Evolutionary conservation across 2,797 vertebrate species (phyloP).

Genomic region (Cheracebus regulus): DNA sequence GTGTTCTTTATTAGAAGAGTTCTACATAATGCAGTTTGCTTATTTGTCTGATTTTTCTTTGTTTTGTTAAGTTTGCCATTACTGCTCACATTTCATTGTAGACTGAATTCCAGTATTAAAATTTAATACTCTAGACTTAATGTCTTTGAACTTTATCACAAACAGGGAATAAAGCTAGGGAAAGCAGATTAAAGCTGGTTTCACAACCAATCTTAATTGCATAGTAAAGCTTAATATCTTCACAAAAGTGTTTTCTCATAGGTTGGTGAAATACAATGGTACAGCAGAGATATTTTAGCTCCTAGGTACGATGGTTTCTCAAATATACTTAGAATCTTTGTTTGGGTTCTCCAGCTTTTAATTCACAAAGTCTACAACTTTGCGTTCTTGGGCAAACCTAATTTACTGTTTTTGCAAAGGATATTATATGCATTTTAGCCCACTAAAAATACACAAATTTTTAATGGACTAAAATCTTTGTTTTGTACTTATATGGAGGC

Average conservation of each 20-base stretch:
- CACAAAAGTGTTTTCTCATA: constrained; percentile 53
- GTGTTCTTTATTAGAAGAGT: background rate
- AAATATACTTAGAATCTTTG: constrained; percentile 36
- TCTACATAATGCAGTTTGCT: background rate
- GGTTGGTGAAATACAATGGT: constrained; percentile 50
- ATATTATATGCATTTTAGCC: background rate
- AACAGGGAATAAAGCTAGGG: constrained; percentile 49
- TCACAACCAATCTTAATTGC: constrained; percentile 40
- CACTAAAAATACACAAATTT: background rate
- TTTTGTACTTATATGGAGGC: background rate
- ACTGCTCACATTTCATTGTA: background rate
- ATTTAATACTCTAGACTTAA: constrained; percentile 15
- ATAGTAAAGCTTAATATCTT: constrained; percentile 14
- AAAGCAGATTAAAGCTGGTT: constrained; percentile 61
- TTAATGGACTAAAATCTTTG: constrained; percentile 22
- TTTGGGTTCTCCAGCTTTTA: constrained; percentile 37
- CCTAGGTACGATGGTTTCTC: background rate
- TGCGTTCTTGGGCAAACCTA: background rate
- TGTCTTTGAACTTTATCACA: constrained; percentile 60
- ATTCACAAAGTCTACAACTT: constrained; percentile 18
- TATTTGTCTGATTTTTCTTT: background rate
- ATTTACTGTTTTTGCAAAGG: background rate
- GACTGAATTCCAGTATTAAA: constrained; percentile 35
- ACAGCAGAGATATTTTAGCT: constrained; percentile 28
- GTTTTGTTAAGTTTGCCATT: background rate